Conservation (phyloP, 2,888 invertebrate genomes). For the Cyaniris semiargus region DNA sequence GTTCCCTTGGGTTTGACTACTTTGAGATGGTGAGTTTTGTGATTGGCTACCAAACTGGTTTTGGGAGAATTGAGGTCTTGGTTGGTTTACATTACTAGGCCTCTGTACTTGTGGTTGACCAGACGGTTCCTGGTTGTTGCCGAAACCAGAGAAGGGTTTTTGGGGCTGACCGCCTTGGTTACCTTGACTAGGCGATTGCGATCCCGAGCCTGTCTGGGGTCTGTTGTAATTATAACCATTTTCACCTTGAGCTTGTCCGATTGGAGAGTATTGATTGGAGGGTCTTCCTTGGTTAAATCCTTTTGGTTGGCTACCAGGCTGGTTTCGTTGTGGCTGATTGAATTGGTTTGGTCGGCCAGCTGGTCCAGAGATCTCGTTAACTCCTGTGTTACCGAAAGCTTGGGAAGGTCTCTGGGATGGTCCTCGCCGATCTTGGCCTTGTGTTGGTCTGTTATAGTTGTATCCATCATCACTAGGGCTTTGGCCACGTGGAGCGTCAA, state of each 20-base stretch:
- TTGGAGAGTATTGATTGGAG: conserved; percentile 12
- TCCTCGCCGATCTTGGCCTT: neutral
- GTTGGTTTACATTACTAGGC: neutral
- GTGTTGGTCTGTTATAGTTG: neutral
- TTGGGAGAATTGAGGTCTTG: neutral
- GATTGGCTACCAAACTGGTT: neutral
- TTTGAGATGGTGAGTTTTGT: neutral
- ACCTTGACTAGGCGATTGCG: neutral
- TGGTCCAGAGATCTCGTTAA: neutral
- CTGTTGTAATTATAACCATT: conserved; percentile 20
- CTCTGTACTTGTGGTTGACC: neutral
- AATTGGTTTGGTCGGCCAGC: neutral
- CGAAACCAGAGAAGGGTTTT: neutral
- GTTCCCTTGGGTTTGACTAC: neutral
- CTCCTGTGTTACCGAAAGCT: neutral
- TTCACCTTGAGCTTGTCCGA: conserved; percentile 21
- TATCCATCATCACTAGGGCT: neutral
- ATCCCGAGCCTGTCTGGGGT: conserved; percentile 13
- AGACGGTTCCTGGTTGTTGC: neutral
- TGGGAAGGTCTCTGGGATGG: neutral
- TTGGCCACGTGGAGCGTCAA: conserved; percentile 21
- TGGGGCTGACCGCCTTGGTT: neutral
- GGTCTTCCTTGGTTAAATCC: neutral
- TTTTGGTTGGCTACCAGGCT: neutral
- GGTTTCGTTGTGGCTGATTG: neutral